Conservation (phyloP, 2,888 invertebrate species). For the Palloptera scutellata region DNA sequence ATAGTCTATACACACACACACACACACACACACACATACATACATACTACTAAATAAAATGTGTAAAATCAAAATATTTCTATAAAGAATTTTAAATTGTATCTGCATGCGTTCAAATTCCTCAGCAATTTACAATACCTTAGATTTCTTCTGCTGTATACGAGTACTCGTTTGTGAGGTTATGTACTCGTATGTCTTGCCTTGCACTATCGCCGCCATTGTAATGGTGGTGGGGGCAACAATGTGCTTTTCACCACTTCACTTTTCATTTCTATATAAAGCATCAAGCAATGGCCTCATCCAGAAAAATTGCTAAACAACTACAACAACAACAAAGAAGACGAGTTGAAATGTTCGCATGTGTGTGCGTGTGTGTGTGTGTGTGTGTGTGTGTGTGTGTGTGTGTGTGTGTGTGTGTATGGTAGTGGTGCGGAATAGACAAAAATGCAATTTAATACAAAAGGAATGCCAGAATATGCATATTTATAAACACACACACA, state of each 20-base stretch:
- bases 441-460: too few species aligned
- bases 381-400: not conserved
- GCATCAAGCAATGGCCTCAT: constrained; percentile 25
- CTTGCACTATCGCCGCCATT: not conserved
- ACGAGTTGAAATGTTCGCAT: constrained; percentile 11
- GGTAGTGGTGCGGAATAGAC: too few species aligned
- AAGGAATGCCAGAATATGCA: too few species aligned
- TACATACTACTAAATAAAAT: constrained; percentile 2
- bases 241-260: constrained; percentile 21
- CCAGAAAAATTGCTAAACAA: constrained; percentile 15
- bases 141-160: not conserved
- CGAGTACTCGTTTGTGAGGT: not conserved
- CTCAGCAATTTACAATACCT: constrained; percentile 6
- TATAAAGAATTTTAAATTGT: too few species aligned
- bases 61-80: too few species aligned
- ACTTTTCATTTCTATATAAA: constrained; percentile 41
- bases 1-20: constrained; percentile 36
- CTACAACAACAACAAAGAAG: constrained; percentile 10
- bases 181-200: too few species aligned
- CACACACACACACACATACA: constrained; percentile 19
- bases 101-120: not conserved
- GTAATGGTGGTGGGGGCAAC: not conserved
- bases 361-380: not conserved
- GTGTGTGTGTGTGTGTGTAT: not conserved
- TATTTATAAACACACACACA: too few species aligned